A percentile compares a stretch with the other conserved stretches of the same genome.
Evolutionary conservation across 2,797 vertebrate species (phyloP).

Genomic region (Smutsia gigantea): DNA sequence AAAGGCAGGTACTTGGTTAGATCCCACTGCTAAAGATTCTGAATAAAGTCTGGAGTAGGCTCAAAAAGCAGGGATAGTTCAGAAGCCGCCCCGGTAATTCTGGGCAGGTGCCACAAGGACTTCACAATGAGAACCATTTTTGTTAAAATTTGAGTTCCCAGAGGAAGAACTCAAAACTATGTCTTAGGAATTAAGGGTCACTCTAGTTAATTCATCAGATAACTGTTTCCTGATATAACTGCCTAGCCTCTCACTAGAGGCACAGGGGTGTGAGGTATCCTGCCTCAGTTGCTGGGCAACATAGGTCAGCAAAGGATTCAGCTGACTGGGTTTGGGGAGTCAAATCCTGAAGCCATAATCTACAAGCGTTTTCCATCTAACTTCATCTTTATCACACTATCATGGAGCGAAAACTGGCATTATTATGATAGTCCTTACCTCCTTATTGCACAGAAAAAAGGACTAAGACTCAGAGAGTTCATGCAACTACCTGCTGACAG

Average conservation of each 20-base stretch:
- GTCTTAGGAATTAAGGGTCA: not conserved
- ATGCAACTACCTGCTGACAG: not conserved
- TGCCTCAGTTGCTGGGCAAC: conserved; percentile 10
- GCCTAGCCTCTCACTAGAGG: not conserved
- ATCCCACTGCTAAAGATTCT: not conserved
- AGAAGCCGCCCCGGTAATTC: not conserved
- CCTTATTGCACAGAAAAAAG: not conserved
- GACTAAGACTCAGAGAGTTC: not conserved
- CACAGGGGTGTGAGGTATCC: not conserved
- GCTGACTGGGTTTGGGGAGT: not conserved
- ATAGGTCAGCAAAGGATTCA: not conserved
- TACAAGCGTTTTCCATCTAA: not conserved
- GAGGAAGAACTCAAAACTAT: not conserved
- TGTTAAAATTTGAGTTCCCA: not conserved
- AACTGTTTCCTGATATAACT: conserved; percentile 8
- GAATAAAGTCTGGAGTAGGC: not conserved
- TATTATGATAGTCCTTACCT: not conserved
- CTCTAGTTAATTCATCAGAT: not conserved
- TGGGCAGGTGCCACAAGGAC: not conserved
- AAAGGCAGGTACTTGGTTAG: not conserved
- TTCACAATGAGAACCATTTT: not conserved
- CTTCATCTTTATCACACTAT: not conserved
- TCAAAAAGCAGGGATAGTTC: not conserved
- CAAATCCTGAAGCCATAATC: not conserved
- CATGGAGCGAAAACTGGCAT: not conserved